Conservation (phyloP, 2,888 invertebrate genomes). For the Pilophorus perplexus region DNA sequence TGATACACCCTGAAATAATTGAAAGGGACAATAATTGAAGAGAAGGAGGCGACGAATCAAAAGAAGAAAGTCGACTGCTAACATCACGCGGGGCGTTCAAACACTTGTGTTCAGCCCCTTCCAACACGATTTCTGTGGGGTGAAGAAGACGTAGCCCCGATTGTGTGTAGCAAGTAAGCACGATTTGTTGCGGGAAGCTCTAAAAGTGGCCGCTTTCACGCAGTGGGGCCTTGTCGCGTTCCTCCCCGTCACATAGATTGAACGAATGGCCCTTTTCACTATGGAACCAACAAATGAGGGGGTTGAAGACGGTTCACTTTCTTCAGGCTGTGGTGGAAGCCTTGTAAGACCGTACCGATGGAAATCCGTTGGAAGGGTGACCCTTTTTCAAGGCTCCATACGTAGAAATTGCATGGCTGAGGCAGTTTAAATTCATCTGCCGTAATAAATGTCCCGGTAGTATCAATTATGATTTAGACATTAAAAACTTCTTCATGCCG, state of each 20-base stretch:
- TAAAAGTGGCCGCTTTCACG: slow-evolving; percentile 19
- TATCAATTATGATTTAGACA: no score
- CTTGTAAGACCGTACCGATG: no score
- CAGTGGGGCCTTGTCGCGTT: slow-evolving; percentile 5
- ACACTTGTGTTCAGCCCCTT: slow-evolving; percentile 9
- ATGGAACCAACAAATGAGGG: background rate
- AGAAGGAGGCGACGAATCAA: background rate
- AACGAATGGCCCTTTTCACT: background rate
- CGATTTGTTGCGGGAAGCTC: slow-evolving; percentile 13
- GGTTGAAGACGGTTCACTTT: background rate
- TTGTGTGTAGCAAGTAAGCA: slow-evolving; percentile 16
- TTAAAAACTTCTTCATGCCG: no score
- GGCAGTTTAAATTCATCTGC: no score
- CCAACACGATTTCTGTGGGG: slow-evolving; percentile 15
- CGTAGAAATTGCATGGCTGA: no score
- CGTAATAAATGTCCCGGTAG: no score
- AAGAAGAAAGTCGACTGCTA: slow-evolving; percentile 5
- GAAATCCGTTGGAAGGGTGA: no score
- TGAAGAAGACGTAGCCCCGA: slow-evolving; percentile 1
- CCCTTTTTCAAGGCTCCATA: no score
- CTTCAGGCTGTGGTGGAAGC: background rate
- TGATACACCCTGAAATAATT: no score
- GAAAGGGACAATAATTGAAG: no score
- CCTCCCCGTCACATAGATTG: background rate
- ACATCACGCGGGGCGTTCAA: slow-evolving; percentile 1